These are phyloP conservation scores for Exaiptasia diaphana DNA, from an alignment of 64 coral and sea anemone genomes.

Conservation along the genomic window DNA sequence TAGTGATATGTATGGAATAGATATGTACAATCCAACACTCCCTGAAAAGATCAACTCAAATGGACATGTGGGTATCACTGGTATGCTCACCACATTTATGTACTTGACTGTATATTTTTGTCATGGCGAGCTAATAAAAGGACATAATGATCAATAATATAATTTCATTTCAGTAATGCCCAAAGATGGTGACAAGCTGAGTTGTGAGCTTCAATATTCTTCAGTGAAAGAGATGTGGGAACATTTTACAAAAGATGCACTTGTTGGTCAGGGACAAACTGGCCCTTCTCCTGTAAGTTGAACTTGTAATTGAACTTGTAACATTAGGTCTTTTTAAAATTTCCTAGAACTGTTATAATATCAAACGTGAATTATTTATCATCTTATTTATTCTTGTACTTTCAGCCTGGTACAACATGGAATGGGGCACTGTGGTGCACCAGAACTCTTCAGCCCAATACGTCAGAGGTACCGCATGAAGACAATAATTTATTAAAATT, in stretches of 20 bases:
- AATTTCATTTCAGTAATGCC: conserved; percentile 36
- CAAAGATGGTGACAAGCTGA: conserved; percentile 31
- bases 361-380: too few relatives aligned
- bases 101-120: too few relatives aligned
- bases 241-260: conserved; percentile 26
- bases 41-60: background rate
- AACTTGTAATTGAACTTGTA: background rate
- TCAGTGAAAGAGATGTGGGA: conserved; percentile 55
- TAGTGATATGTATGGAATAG: conserved; percentile 33
- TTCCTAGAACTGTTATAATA: too few relatives aligned
- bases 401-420: conserved; percentile 56
- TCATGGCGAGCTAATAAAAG: too few relatives aligned
- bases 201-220: conserved; percentile 45
- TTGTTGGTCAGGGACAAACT: conserved; percentile 47
- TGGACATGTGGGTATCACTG: conserved; percentile 51
- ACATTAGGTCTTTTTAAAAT: background rate
- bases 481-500: too few relatives aligned
- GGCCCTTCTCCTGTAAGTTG: conserved; percentile 56
- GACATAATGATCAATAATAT: too few relatives aligned
- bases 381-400: background rate
- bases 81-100: too few relatives aligned
- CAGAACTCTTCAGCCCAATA: conserved; percentile 35
- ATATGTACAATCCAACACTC: conserved; percentile 25
- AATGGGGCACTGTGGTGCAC: conserved; percentile 72
- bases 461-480: conserved; percentile 55